Base-by-base conservation (phyloP, 2,888 invertebrate species). In the Sphinx pinastri region DNA sequence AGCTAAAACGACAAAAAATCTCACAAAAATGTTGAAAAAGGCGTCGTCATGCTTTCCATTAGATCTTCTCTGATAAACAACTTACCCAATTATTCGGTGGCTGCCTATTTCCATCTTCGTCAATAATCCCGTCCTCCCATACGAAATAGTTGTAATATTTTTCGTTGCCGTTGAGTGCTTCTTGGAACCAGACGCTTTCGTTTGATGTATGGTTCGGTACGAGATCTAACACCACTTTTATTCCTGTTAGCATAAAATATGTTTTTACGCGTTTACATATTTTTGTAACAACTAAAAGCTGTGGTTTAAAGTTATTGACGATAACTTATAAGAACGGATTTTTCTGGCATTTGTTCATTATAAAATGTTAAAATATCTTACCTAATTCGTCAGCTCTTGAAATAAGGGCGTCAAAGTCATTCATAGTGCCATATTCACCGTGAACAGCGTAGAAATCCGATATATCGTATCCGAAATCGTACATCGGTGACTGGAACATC, bases 101-200 rank as follows among this genome's bases (percentile, higher is more conserved):
- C 10, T 89, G 81, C 70, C 88, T 93, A 16, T 86, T 86, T 25
- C 94, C 94, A 71, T 89, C 82, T 69, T 89, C 87, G 60, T 90
- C 88, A 69, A 87, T 81, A 71, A 88, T 88, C 8, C 95, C 95
- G 73, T 96, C 94, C 67, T 91, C 94, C 97, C 97, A 97, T 52
- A 97, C 89, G 79, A 97, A 97, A 84, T 95, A 97, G 82, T 97
- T 95, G 55, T 94, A 95, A 85, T 96, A 97, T 3, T 95, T 95
- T 71, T 94, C 92, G 70, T 93, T 91, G 1, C 93, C 91, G 2
- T 95, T 92, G 0, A 95, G 91, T 1, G 98, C 98, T 77, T 95
- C 95, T 76, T 94, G 86, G 84, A 99, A 99, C 99, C 99, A 99
- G 55, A 95, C 94, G 81, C 98, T 97, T 81, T 97, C 94, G 81